Base-by-base conservation (phyloP, 2,113 vertebrate genomes). In the Microcebus murinus region DNA sequence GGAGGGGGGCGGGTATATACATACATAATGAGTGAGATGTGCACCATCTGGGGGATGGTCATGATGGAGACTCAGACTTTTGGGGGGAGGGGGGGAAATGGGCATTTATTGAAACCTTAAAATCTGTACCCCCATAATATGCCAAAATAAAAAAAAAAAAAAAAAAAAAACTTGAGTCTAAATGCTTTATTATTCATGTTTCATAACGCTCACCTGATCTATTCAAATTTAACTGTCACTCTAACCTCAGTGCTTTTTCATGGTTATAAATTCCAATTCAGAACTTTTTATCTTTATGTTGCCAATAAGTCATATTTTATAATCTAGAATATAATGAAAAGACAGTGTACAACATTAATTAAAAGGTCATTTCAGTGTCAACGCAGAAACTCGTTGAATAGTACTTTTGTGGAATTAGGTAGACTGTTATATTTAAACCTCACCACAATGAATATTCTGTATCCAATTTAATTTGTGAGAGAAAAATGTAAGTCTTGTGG, bases 221-320 rank as follows among this genome's bases (percentile, higher is more conserved):
- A 95, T 89, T 98, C 93, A 95, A 94, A 97, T 96, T 92, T 93
- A 97, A 92, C 34, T 67, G 65, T 86, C 93, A 96, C 11, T 96
- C 95, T 97, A 95, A 91, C 63, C 55, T 95, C 73, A 81, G 42
- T n/a, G 1, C 68, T 94, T 97, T 98, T 95, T 77, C 71, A 96
- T 93, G 79, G 91, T 94, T 96, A 96, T 95, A 93, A 97, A 97
- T 97, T 97, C 25, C 48, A 94, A 97, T 98, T 92, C 57, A 96
- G 85, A 90, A 89, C 52, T 96, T 73, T 95, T 36, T 83, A 81
- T 84, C 59, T 81, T 93, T 88, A 67, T 93, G 74, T 73, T 94
- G 67, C n/a, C 93, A 39, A 79, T 83, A 98, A 95, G 42, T 91
- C 31, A 59, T 27, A 94, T 87, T 93, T 97, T 96, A 97, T 67